phyloP scores from a whole-genome alignment of 2,797 vertebrate genomes.

The Scyliorhinus canicula region DNA sequence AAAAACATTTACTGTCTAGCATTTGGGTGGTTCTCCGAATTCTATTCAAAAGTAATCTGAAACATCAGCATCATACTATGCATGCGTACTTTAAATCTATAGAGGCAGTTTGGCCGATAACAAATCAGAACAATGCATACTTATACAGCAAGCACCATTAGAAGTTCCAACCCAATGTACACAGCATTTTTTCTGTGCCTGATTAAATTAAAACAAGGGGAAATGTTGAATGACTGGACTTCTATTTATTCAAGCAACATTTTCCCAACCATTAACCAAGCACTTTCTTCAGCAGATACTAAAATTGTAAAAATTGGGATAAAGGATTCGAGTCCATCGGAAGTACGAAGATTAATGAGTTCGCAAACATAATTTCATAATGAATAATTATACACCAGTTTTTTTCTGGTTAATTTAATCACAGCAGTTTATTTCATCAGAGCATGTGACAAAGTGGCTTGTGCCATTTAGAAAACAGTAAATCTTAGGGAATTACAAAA shows the following conservation, averaged over 20 bases:
- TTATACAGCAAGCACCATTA: background rate
- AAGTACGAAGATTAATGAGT: background rate
- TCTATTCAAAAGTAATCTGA: too few species aligned
- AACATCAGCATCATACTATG: background rate
- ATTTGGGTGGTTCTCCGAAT: too few species aligned
- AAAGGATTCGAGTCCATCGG: background rate
- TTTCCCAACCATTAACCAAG: conserved; percentile 53
- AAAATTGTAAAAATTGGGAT: background rate
- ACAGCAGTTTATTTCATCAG: conserved; percentile 43
- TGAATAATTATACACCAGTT: conserved; percentile 44
- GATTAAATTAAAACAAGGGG: background rate
- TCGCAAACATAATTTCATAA: background rate
- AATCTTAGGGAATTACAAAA: conserved; percentile 61
- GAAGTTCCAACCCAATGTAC: background rate
- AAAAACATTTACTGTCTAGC: too few species aligned
- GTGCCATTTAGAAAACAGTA: conserved; percentile 45
- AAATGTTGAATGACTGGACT: background rate
- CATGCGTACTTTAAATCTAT: background rate
- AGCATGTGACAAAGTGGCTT: conserved; percentile 43
- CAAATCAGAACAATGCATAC: background rate
- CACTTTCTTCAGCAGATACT: conserved; percentile 45
- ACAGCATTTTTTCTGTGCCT: background rate
- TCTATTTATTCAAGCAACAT: conserved; percentile 55
- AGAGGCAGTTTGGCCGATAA: background rate
- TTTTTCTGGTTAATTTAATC: conserved; percentile 43